Conservation (phyloP, 2,113 vertebrate species). For the Pseudorhombus dupliciocellatus region DNA sequence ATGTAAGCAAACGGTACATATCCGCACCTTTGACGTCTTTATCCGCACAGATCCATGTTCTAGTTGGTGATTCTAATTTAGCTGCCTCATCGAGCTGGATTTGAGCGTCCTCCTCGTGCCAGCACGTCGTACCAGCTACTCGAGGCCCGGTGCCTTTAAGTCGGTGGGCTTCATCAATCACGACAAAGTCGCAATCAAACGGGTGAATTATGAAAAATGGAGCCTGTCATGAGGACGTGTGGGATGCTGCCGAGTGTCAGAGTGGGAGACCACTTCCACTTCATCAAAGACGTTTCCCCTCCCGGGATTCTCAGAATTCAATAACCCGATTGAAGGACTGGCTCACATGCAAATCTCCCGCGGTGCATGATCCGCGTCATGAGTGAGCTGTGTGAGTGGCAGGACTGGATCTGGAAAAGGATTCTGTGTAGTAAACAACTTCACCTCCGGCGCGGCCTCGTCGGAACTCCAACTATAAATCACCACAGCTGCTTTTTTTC, state of each 20-base stretch:
- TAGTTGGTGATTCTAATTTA: too few species aligned
- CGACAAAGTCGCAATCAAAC: conserved; percentile 71
- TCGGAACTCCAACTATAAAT: conserved; percentile 62
- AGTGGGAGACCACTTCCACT: conserved; percentile 56
- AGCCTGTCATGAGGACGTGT: conserved; percentile 70
- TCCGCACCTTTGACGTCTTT: too few species aligned
- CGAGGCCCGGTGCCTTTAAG: conserved; percentile 44
- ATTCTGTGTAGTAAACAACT: conserved; percentile 49
- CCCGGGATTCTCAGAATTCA: conserved; percentile 34
- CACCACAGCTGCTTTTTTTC: conserved; percentile 31
- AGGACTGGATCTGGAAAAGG: conserved; percentile 35
- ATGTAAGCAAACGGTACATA: too few species aligned
- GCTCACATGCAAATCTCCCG: conserved; percentile 57
- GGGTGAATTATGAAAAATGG: conserved; percentile 81
- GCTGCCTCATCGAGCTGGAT: not conserved
- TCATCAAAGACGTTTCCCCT: conserved; percentile 49
- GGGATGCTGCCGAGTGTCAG: conserved; percentile 66
- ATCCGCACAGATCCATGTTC: too few species aligned
- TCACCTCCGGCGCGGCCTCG: conserved; percentile 41
- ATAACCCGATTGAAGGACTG: conserved; percentile 52
- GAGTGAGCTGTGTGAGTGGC: conserved; percentile 38
- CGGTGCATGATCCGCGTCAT: conserved; percentile 18
- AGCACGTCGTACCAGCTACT: conserved; percentile 26
- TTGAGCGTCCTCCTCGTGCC: conserved; percentile 39
- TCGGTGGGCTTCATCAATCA: conserved; percentile 79